These are phyloP conservation scores for Allacma fusca DNA, from an alignment of 2,888 invertebrate species.

Conservation along the genomic window DNA sequence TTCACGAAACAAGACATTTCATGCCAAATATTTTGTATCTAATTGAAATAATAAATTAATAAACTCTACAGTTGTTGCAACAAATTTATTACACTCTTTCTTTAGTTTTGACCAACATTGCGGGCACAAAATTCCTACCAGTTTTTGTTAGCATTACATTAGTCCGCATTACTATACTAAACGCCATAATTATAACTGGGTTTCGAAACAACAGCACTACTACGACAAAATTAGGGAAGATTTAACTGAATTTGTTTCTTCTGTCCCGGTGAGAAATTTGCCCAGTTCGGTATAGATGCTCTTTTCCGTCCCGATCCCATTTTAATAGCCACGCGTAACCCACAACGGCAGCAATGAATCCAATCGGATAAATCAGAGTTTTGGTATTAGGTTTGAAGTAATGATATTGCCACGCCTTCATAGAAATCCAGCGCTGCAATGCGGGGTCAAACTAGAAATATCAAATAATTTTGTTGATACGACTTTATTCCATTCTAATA, in stretches of 20 bases:
- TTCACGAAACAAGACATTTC: neutral
- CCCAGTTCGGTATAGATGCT: slow-evolving; percentile 73
- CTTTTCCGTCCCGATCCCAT: slow-evolving; percentile 68
- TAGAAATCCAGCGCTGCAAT: slow-evolving; percentile 75
- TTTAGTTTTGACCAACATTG: too few relatives aligned
- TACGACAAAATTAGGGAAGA: neutral
- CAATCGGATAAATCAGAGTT: slow-evolving; percentile 68
- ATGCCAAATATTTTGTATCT: slow-evolving; percentile 7
- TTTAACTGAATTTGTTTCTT: slow-evolving; percentile 73
- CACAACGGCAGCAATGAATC: slow-evolving; percentile 70
- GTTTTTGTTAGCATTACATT: neutral
- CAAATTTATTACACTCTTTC: neutral
- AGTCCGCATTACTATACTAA: neutral
- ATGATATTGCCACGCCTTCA: slow-evolving; percentile 73
- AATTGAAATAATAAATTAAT: slow-evolving; percentile 9
- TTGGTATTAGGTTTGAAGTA: slow-evolving; percentile 74
- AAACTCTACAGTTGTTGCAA: slow-evolving; percentile 11
- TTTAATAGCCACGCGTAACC: slow-evolving; percentile 69
- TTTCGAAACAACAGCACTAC: too few relatives aligned
- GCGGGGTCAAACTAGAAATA: slow-evolving; percentile 81
- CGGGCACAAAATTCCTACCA: neutral
- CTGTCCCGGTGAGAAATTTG: slow-evolving; percentile 80
- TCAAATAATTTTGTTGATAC: neutral
- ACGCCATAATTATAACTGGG: neutral
- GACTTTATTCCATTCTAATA: too few relatives aligned